Conservation (phyloP, 2,113 vertebrate species). For the Siniperca chuatsi region DNA sequence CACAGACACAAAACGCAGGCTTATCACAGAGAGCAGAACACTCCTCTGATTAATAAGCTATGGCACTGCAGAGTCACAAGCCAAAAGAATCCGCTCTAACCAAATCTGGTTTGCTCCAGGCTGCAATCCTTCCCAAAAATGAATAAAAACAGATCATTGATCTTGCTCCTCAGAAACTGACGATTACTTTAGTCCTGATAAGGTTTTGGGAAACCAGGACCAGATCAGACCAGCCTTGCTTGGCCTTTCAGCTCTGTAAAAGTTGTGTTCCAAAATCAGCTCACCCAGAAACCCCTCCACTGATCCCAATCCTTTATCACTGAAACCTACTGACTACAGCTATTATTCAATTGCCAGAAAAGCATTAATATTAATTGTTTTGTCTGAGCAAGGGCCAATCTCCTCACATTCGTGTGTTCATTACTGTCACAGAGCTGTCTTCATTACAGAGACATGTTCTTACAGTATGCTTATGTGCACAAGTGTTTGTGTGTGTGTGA, state of each 20-base stretch:
- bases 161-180: slow-evolving; percentile 29
- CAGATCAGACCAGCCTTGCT: slow-evolving; percentile 26
- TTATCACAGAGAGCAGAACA: slow-evolving; percentile 73
- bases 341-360: slow-evolving; percentile 64
- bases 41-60: slow-evolving; percentile 70
- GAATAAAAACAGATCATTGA: slow-evolving; percentile 40
- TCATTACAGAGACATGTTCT: slow-evolving; percentile 64
- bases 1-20: slow-evolving; percentile 42
- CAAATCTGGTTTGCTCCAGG: slow-evolving; percentile 57
- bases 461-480: slow-evolving; percentile 20
- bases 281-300: slow-evolving; percentile 19
- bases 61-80: slow-evolving; percentile 60
- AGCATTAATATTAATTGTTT: slow-evolving; percentile 76
- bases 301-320: slow-evolving; percentile 38
- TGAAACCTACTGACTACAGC: slow-evolving; percentile 43
- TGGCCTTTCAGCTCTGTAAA: slow-evolving; percentile 22
- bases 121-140: slow-evolving; percentile 41
- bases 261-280: slow-evolving; percentile 43
- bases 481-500: background rate
- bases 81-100: slow-evolving; percentile 55
- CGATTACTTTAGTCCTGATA: slow-evolving; percentile 34
- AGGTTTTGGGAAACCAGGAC: slow-evolving; percentile 32
- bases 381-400: slow-evolving; percentile 59
- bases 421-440: slow-evolving; percentile 69
- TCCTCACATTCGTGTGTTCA: slow-evolving; percentile 62